A percentile compares a stretch with the other conserved stretches of the same genome.
These are phyloP conservation scores for Ectobius pallidus DNA, from an alignment of 2,888 invertebrate species.

Conservation along the genomic window DNA sequence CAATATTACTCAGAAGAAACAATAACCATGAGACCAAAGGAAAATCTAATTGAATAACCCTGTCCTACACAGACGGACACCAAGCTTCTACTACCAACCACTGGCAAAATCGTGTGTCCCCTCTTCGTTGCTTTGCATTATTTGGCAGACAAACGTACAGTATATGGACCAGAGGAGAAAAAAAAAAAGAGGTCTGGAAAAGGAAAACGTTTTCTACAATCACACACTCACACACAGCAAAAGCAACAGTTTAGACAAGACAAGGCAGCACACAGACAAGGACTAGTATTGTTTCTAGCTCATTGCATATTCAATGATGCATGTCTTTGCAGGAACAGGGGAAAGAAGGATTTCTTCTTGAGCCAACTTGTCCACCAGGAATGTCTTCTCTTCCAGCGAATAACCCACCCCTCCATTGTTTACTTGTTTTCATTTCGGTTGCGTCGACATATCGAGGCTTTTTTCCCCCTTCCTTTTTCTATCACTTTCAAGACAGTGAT, in stretches of 20 bases:
- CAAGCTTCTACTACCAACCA: constrained; percentile 7
- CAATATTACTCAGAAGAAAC: too few species aligned
- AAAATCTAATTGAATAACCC: too few species aligned
- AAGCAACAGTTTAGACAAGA: constrained; percentile 27
- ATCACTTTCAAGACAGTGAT: background rate
- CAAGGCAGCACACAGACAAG: constrained; percentile 13
- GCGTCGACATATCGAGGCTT: background rate
- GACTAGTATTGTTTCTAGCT: constrained; percentile 29
- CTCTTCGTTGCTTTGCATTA: constrained; percentile 16
- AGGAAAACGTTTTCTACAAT: constrained; percentile 15
- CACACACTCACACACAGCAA: constrained; percentile 10
- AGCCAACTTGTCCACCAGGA: constrained; percentile 40
- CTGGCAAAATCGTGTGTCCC: background rate
- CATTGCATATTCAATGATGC: constrained; percentile 43
- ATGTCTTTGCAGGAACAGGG: constrained; percentile 9
- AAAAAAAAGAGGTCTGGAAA: constrained; percentile 1
- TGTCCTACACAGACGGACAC: constrained; percentile 21
- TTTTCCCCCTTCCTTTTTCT: background rate
- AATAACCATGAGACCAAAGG: too few species aligned
- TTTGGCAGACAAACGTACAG: constrained; percentile 22
- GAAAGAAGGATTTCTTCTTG: constrained; percentile 32
- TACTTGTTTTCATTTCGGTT: constrained; percentile 11
- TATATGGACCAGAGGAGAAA: constrained; percentile 7
- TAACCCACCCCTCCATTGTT: background rate
- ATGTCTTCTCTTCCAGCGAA: background rate